Base-by-base conservation (phyloP, 2,113 vertebrate species). In the Diphyllodes magnificus region DNA sequence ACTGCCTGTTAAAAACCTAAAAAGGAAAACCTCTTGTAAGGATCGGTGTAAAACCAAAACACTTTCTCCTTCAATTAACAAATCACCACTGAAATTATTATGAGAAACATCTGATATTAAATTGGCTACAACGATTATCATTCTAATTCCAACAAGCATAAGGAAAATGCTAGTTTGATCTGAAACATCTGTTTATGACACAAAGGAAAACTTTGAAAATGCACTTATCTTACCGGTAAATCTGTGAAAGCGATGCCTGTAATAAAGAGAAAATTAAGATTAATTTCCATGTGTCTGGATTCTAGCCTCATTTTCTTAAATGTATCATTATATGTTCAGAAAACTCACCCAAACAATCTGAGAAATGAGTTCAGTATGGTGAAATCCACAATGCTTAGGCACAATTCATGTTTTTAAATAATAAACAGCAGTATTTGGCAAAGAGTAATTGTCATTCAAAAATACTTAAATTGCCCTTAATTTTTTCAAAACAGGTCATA, bases 241-340 rank as follows among this genome's bases (percentile, higher is more conserved):
- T 98, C 98, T 50, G 98, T 98, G 96, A 98, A 98, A 96, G 98
- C 98, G 73, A 98, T 98, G 97, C 98, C 98, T 98, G 95, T 15
- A 96, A 97, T 31, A 21, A 96, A 95, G 50, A 96, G 60, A 97
- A 88, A 97, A 96, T 97, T 78, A 95, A 86, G 89, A 93, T 69
- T 83, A 92, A 69, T 95, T 94, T 95, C 57, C 42, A 8, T 9
- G 22, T 19, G 39, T 35, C 59, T 77, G 42, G 31, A 68, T 45
- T 85, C 50, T 35, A 71, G 40, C 6, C 37, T 90, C 6, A 16
- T 50, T 90, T 88, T 72, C 75, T 61, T 39, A 71, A 39, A 22
- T 30, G 7, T 45, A 56, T 23, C 40, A 64, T 35, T 56, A 1
- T 17, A 22, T 4, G 8, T 33, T 53, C 56, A 66, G 39, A 81